Percentiles rank a stretch among this genome's conserved stretches.
Conservation (phyloP, 2,888 invertebrate genomes). For the Drosophila infuscata region DNA sequence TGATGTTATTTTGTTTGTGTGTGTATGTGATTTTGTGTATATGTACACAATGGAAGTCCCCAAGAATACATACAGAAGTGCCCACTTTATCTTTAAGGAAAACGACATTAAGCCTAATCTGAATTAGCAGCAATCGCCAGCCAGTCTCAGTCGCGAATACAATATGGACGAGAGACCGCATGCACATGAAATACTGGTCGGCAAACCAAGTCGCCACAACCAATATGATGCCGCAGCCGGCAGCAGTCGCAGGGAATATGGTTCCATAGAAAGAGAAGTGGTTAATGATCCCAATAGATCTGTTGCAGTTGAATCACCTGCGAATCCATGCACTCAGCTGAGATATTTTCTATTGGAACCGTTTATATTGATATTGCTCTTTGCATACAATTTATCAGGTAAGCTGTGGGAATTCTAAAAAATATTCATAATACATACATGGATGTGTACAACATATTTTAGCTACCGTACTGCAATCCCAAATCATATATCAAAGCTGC, state of each 20-base stretch:
- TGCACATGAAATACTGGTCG: constrained; percentile 60
- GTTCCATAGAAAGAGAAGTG: constrained; percentile 3
- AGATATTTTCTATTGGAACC: constrained; percentile 75
- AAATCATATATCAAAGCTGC: constrained; percentile 90
- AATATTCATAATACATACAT: neutral
- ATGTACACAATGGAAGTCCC: constrained; percentile 47
- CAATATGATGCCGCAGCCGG: constrained; percentile 7
- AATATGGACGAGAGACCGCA: constrained; percentile 67
- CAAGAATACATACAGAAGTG: constrained; percentile 13
- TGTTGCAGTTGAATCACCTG: neutral
- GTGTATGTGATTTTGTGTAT: neutral
- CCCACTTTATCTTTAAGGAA: constrained; percentile 57
- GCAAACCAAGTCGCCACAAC: constrained; percentile 19
- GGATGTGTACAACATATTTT: constrained; percentile 16
- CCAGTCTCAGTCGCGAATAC: constrained; percentile 44
- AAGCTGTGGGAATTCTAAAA: constrained; percentile 4
- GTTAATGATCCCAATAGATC: neutral
- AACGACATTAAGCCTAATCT: constrained; percentile 15
- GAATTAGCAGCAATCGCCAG: constrained; percentile 8
- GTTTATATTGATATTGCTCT: constrained; percentile 77
- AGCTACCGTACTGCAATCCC: constrained; percentile 87
- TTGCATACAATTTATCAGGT: constrained; percentile 83
- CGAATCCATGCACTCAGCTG: neutral
- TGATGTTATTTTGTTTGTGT: constrained; percentile 16
- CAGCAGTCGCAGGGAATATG: neutral